Percentiles rank a stretch among this genome's conserved stretches.
Conservation (phyloP, 2,888 invertebrate species). For the Mesochorus sp. region DNA sequence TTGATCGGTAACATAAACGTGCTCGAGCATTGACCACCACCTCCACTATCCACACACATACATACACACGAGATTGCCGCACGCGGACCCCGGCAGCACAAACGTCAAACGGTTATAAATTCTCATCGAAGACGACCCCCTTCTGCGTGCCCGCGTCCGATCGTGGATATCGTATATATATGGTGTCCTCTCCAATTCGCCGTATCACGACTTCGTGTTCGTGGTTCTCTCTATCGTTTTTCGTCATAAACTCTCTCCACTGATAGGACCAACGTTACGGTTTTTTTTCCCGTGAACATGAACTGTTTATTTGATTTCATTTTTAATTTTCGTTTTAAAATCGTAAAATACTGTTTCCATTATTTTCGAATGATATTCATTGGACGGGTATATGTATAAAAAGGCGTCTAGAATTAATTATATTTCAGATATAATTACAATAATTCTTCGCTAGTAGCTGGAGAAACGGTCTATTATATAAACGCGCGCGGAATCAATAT, state of each 20-base stretch:
- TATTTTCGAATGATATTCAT: no score
- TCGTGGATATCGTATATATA: slow-evolving; percentile 26
- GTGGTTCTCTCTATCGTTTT: slow-evolving; percentile 29
- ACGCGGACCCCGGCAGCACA: slow-evolving; percentile 36
- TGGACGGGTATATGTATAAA: no score
- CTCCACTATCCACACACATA: neutral
- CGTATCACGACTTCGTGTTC: slow-evolving; percentile 60
- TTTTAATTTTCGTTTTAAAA: neutral
- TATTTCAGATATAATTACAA: no score
- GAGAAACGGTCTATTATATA: no score
- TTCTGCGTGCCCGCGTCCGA: slow-evolving; percentile 55
- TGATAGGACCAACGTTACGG: neutral
- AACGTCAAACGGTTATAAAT: slow-evolving; percentile 63
- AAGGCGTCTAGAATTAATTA: no score
- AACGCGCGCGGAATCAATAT: slow-evolving; percentile 27
- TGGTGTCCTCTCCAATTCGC: slow-evolving; percentile 55
- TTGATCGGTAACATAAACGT: slow-evolving; percentile 48
- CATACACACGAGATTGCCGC: slow-evolving; percentile 27
- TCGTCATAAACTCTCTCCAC: slow-evolving; percentile 50
- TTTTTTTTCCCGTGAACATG: slow-evolving; percentile 8
- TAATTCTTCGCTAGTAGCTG: no score
- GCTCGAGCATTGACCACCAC: slow-evolving; percentile 32
- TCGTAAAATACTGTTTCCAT: neutral
- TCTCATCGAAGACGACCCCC: slow-evolving; percentile 59
- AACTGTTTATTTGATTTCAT: slow-evolving; percentile 6